A percentile compares a stretch with the other conserved stretches of the same genome.
These are phyloP conservation scores for Cuculus canorus DNA, from an alignment of 2,797 vertebrate species.

Conservation along the genomic window DNA sequence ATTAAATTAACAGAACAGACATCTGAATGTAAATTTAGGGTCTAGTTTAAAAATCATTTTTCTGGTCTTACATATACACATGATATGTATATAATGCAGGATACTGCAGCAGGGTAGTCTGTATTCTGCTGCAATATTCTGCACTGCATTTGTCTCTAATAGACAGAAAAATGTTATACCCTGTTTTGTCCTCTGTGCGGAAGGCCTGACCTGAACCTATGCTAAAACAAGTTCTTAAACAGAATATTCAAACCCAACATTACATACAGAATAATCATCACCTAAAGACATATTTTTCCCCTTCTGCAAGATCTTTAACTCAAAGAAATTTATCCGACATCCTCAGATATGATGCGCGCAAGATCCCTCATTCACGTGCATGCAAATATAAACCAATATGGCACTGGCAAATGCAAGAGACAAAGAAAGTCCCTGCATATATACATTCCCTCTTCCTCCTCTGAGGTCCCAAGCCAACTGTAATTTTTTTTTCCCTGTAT, in stretches of 20 bases:
- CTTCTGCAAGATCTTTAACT: neutral
- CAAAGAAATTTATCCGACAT: neutral
- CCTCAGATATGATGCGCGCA: neutral
- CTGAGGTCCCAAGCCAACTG: neutral
- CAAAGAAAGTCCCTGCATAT: neutral
- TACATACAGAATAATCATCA: neutral
- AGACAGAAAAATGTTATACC: neutral
- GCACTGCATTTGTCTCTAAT: accelerated
- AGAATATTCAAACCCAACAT: neutral
- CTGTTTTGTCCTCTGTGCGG: neutral
- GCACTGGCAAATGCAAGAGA: neutral
- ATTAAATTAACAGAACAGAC: neutral
- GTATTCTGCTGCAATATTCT: neutral
- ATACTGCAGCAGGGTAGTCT: neutral
- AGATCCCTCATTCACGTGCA: neutral
- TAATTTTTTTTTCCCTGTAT: neutral
- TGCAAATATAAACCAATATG: neutral
- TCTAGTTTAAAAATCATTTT: neutral
- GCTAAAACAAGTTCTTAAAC: neutral
- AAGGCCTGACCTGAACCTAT: neutral
- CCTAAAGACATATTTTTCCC: neutral
- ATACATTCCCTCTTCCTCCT: neutral
- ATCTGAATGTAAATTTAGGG: neutral
- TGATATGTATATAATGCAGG: neutral
- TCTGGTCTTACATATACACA: neutral